phyloP scores from a whole-genome alignment of 1,140 invertebrate genomes.

The Lethocerus indicus region DNA sequence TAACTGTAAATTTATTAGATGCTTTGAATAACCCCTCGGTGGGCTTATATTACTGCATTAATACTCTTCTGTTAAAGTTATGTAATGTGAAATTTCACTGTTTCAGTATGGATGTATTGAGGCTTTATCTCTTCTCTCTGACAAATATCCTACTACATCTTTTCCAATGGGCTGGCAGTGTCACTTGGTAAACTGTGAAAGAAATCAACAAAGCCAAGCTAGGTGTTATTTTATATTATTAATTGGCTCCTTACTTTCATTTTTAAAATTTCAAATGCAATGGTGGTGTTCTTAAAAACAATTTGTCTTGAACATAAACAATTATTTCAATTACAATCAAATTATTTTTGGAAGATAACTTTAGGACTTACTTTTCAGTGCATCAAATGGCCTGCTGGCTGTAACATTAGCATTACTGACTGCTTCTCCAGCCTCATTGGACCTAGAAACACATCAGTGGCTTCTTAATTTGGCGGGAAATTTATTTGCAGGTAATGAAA shows the following conservation, averaged over 20 bases:
- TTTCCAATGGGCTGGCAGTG: constrained; percentile 35
- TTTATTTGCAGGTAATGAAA: constrained; percentile 35
- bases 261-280: too few relatives aligned
- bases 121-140: constrained; percentile 28
- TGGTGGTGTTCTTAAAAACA: too few relatives aligned
- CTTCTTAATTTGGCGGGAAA: constrained; percentile 42
- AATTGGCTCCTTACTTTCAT: too few relatives aligned
- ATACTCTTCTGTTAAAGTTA: too few relatives aligned
- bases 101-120: constrained; percentile 31
- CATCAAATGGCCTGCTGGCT: too few relatives aligned
- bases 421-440: constrained; percentile 37
- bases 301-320: too few relatives aligned
- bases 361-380: too few relatives aligned
- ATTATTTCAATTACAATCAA: too few relatives aligned
- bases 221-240: too few relatives aligned
- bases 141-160: constrained; percentile 28
- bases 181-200: neutral
- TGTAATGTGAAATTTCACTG: neutral
- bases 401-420: constrained; percentile 25
- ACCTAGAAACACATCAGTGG: constrained; percentile 42
- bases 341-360: too few relatives aligned
- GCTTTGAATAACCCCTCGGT: neutral
- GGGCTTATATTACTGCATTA: neutral
- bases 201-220: too few relatives aligned
- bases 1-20: constrained; percentile 33